These are phyloP conservation scores for Chiridota heheva DNA, from an alignment of 35 echinoderm and acorn worm species.

Conservation along the genomic window DNA sequence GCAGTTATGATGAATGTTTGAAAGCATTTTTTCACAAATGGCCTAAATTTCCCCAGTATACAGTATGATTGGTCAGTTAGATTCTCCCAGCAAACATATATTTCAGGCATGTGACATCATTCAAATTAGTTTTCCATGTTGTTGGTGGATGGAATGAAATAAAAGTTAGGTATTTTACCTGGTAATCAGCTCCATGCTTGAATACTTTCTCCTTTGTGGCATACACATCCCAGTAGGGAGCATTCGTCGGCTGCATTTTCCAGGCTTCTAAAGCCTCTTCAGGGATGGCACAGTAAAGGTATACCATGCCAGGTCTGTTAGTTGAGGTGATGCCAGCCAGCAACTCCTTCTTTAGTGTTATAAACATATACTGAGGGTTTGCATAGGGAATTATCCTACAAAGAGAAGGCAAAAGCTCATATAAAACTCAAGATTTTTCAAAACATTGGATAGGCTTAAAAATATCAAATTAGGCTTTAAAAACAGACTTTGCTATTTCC, in stretches of 20 bases:
- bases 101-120: too few species aligned
- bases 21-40: too few species aligned
- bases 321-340: conserved; percentile 61
- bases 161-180: conserved; percentile 3
- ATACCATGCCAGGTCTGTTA: conserved; percentile 58
- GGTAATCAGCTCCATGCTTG: background rate
- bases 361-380: conserved; percentile 56
- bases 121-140: too few species aligned
- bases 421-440: too few species aligned
- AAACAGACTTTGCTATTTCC: too few species aligned
- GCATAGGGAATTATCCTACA: conserved; percentile 65
- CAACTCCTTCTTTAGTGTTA: conserved; percentile 1
- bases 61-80: too few species aligned
- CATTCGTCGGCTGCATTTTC: conserved; percentile 18
- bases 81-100: too few species aligned
- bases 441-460: too few species aligned
- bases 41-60: too few species aligned
- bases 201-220: background rate
- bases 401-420: background rate
- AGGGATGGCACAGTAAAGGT: conserved; percentile 41
- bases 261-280: conserved; percentile 45
- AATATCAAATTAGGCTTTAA: too few species aligned
- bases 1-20: too few species aligned
- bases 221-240: conserved; percentile 11
- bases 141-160: too few species aligned